Evolutionary conservation across 1,140 invertebrate genomes (phyloP), one percentile per base, ranked within the genome.

Genomic region (Drosophila ohnishii): DNA sequence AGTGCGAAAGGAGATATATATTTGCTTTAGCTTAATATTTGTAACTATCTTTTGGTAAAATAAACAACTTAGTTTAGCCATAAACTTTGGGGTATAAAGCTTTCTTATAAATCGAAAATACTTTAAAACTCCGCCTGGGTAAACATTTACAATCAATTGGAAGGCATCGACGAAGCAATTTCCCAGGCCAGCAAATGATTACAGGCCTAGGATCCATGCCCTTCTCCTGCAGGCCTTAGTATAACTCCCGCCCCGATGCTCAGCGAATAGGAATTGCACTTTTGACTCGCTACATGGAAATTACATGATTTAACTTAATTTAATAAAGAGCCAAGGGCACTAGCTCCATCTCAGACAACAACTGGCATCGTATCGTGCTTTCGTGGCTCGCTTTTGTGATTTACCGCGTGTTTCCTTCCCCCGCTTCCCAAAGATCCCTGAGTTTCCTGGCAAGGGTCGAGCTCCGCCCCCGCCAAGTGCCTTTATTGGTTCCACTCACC

Each of bases 261-360:
- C 63, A 57, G 25, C 42, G 61, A 37, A 75, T 60, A 66, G 67
- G 59, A 86, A 71, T 74, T 87, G 80, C 84, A 80, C 80, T 88
- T 88, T 88, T 88, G 84, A 89, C 84, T 88, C 58, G 76, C 58
- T 80, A 78, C 84, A 88, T 80, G 85, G 77, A 88, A 88, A 88
- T 88, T 88, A 88, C 84, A 88, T 84, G 84, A 88, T 88, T 88
- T 88, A 88, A 88, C 84, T 88, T 88, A 88, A 88, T 88, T 88
- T 88, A 88, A 88, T 88, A 88, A 88, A 88, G 77, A 89, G 85
- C 84, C 84, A 87, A 84, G 84, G 84, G 84, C 76, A 62, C 70
- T 53, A 70, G 47, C 58, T 74, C 55, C 61, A 32, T 25, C 51
- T 58, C 47, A 48, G 5, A 34, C 25, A 8, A 40, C 44, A 37